Evolutionary conservation across 2,797 vertebrate species (phyloP).

Genomic region (Anomalospiza imberbis): DNA sequence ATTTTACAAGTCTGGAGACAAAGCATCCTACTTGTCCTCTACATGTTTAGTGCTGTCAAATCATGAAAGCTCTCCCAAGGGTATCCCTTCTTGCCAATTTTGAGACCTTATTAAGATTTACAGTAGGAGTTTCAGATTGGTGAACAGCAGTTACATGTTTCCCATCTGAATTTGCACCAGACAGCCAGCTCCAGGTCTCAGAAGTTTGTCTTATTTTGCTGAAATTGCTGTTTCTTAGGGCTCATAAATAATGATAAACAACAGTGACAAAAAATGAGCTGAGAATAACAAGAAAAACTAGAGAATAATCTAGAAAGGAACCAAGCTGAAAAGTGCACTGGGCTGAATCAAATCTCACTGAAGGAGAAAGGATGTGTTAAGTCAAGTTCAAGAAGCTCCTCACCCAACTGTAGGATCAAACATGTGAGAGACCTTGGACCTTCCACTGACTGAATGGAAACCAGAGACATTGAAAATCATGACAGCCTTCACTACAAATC

Average conservation of each 20-base stretch:
- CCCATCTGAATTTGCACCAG: slow-evolving; percentile 12
- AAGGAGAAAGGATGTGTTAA: neutral
- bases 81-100: neutral
- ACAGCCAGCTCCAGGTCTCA: neutral
- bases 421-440: neutral
- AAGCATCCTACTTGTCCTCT: slow-evolving; percentile 35
- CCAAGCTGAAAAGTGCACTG: neutral
- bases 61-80: slow-evolving; percentile 40
- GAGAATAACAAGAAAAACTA: slow-evolving; percentile 9
- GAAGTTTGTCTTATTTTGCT: slow-evolving; percentile 39
- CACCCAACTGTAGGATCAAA: neutral
- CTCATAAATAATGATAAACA: slow-evolving; percentile 42
- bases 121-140: neutral
- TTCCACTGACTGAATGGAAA: neutral
- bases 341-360: neutral
- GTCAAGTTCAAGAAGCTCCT: neutral
- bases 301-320: neutral
- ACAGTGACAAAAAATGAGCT: neutral
- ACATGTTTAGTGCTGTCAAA: slow-evolving; percentile 20
- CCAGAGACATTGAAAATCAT: neutral
- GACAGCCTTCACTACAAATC: neutral
- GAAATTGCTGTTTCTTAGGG: neutral
- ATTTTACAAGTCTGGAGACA: slow-evolving; percentile 41
- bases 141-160: slow-evolving; percentile 12
- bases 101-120: slow-evolving; percentile 50